Conservation (phyloP, 2,113 vertebrate genomes). For the Triplophysa siluroides region DNA sequence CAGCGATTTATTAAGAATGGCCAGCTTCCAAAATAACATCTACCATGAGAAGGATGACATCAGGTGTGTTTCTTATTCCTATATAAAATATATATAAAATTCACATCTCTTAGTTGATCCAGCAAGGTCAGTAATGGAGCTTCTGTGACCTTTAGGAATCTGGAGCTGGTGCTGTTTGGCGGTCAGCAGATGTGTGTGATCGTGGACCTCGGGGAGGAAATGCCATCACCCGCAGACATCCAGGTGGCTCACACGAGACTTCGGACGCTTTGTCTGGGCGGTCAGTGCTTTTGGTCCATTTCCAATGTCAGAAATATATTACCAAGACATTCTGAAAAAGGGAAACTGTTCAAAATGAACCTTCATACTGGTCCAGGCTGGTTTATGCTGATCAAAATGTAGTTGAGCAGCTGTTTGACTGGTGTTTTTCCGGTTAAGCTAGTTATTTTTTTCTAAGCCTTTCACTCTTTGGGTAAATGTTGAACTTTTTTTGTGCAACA, state of each 20-base stretch:
- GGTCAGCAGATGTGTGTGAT: conserved; percentile 84
- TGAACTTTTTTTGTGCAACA: background rate
- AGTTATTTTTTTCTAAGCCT: background rate
- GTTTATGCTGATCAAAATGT: no score
- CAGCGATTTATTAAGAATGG: conserved; percentile 85
- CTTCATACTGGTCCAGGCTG: no score
- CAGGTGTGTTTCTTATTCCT: conserved; percentile 70
- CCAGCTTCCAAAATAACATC: conserved; percentile 86
- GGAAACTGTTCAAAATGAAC: no score
- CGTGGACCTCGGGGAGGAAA: conserved; percentile 78
- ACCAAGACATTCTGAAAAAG: no score
- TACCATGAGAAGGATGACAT: conserved; percentile 90
- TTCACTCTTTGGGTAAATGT: background rate
- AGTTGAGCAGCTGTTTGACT: no score
- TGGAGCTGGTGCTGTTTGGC: conserved; percentile 85
- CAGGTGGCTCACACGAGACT: conserved; percentile 84
- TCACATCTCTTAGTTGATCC: background rate
- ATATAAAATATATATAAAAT: background rate
- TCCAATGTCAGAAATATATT: background rate
- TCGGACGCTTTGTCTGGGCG: conserved; percentile 82
- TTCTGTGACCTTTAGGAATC: conserved; percentile 67
- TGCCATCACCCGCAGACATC: conserved; percentile 82
- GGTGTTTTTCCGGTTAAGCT: no score
- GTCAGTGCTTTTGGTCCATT: conserved; percentile 64
- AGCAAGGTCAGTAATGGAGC: no score